phyloP scores from a whole-genome alignment of 2,797 vertebrate species.

The Pangasius mekongensis region DNA sequence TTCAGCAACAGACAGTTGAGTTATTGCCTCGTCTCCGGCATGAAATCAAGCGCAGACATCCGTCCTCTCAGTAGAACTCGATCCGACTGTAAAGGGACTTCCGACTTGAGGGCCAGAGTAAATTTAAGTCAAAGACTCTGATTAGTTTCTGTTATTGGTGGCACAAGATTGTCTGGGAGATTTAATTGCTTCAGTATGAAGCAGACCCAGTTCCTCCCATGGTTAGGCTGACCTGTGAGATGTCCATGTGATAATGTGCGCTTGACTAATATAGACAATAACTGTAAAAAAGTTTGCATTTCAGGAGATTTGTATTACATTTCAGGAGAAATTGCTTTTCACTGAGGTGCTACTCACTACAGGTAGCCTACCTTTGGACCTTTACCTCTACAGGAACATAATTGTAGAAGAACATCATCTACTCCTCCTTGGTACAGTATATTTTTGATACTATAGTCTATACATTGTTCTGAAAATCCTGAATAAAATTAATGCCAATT shows the following conservation, averaged over 20 bases:
- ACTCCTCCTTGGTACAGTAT: neutral
- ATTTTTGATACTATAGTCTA: neutral
- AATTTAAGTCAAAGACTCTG: slow-evolving; percentile 58
- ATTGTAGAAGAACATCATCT: neutral
- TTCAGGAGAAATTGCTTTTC: neutral
- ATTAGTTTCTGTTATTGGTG: slow-evolving; percentile 69
- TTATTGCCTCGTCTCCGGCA: slow-evolving; percentile 48
- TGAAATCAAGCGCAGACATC: slow-evolving; percentile 39
- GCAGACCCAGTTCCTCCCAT: slow-evolving; percentile 32
- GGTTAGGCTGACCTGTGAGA: slow-evolving; percentile 52
- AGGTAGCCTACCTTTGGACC: neutral
- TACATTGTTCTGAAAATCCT: slow-evolving; percentile 22
- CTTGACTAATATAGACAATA: slow-evolving; percentile 35
- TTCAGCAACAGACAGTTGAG: slow-evolving; percentile 66
- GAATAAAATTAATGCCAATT: neutral
- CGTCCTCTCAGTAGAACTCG: slow-evolving; percentile 43
- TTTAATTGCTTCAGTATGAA: slow-evolving; percentile 58
- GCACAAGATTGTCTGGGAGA: slow-evolving; percentile 45
- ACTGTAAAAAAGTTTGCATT: neutral
- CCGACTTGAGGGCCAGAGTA: slow-evolving; percentile 49
- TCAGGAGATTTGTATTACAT: no score
- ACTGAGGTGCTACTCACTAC: neutral
- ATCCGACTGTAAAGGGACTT: slow-evolving; percentile 49
- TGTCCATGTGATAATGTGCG: slow-evolving; percentile 46
- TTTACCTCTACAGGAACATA: neutral